phyloP scores from a whole-genome alignment of 2,888 invertebrate genomes.

The Blomia tropicalis region DNA sequence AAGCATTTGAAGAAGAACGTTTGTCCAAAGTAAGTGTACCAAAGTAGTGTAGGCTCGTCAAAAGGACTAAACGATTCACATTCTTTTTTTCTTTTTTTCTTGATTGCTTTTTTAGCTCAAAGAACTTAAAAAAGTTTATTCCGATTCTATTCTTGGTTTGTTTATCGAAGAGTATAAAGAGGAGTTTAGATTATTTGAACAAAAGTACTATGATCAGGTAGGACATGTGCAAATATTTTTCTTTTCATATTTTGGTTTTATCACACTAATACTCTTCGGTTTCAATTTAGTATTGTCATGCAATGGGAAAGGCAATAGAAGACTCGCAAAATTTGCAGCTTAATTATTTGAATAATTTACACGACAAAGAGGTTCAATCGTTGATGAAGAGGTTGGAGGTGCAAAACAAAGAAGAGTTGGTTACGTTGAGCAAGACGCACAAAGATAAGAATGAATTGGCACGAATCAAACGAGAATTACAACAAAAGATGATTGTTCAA shows the following conservation, averaged over 20 bases:
- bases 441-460: slow-evolving; percentile 74
- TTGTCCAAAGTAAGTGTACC: slow-evolving; percentile 27
- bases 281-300: slow-evolving; percentile 33
- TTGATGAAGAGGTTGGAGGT: slow-evolving; percentile 59
- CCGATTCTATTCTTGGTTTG: slow-evolving; percentile 33
- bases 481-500: slow-evolving; percentile 61
- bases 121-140: slow-evolving; percentile 34
- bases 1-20: slow-evolving; percentile 27
- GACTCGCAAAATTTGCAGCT: slow-evolving; percentile 61
- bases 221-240: too few species aligned
- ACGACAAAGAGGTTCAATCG: slow-evolving; percentile 42
- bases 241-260: background rate
- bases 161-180: slow-evolving; percentile 48
- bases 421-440: slow-evolving; percentile 65
- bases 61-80: background rate
- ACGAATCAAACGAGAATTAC: slow-evolving; percentile 66
- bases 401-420: slow-evolving; percentile 69
- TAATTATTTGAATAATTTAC: slow-evolving; percentile 50
- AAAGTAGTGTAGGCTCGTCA: too few species aligned
- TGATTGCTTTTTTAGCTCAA: slow-evolving; percentile 32
- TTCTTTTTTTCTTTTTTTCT: background rate
- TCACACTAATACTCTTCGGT: background rate
- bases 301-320: slow-evolving; percentile 60
- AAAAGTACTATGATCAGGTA: slow-evolving; percentile 58
- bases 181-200: slow-evolving; percentile 56